Base-by-base conservation (phyloP, 2,113 vertebrate genomes). In the Mustela nigripes region DNA sequence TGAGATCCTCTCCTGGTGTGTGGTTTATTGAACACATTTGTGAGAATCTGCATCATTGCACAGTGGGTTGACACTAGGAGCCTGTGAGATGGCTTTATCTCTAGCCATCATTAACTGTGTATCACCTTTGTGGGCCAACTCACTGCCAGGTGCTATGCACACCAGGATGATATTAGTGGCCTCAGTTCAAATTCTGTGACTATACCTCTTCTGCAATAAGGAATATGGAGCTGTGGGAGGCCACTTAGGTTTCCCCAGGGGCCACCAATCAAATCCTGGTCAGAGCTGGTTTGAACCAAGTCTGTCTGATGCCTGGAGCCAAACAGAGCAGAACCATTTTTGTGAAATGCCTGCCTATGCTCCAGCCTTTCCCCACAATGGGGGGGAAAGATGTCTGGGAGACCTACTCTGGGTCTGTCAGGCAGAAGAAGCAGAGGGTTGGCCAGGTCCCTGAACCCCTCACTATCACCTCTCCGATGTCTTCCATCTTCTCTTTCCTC, bases 71-170 rank as follows among this genome's bases (percentile, higher is more conserved):
- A 50, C 28, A 19, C 2, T 24, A 67, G 71, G 48, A 31, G 18
- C 53, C 31, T 12, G 3, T 1, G 82, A 50, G 65, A n/a, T 19
- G 39, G 79, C 73, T 24, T 50, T 39, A 24, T 73, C 26, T 45
- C 39, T 36, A 39, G 24, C 9, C 12, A 16, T 48, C 7, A 7
- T 10, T 19, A 0, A 31, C 22, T 12, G 0, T 7, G 26, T 4
- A 26, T 4, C 7, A 3, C 5, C 1, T 33, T 6, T 39, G 56
- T 21, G 9, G 5, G 50, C 15, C 11, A 14, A 15, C 11, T 1
- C 18, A 19, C 12, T 0, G 15, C 12, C 31, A 5, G 65, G 26
- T 48, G 1, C 56, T 12, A 9, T 53, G 22, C 3, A 28, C 7
- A 26, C 3, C 4, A 10, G 63, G 42, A 14, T 1, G 8, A 15